A percentile compares a stretch with the other conserved stretches of the same genome.
Evolutionary conservation across 2,797 vertebrate genomes (phyloP).

Genomic region (Hoplostethus atlanticus): DNA sequence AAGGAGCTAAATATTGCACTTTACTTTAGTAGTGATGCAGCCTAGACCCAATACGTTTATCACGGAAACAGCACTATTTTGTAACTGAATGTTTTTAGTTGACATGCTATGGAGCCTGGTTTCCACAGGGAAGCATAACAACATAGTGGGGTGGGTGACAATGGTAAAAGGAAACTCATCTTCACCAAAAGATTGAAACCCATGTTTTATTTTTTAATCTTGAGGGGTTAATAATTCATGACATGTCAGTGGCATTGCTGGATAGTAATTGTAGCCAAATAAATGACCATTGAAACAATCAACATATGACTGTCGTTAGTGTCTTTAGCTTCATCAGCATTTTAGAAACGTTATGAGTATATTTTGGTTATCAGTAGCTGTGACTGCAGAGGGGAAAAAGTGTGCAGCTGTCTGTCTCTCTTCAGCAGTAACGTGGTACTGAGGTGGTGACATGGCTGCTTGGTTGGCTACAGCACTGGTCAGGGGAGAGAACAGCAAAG

Average conservation of each 20-base stretch:
- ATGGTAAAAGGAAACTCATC: background rate
- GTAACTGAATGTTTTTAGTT: background rate
- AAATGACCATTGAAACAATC: no score
- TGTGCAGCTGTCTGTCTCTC: background rate
- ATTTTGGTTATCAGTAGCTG: no score
- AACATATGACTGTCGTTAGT: no score
- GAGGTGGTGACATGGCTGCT: background rate
- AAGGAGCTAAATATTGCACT: no score
- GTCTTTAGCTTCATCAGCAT: background rate
- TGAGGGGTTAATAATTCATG: no score
- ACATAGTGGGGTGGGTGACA: background rate
- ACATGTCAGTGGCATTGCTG: no score
- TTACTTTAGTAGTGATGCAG: background rate
- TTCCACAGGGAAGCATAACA: background rate
- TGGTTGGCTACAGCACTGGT: conserved; percentile 12
- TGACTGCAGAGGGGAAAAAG: background rate
- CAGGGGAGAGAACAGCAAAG: background rate
- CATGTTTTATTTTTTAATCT: no score
- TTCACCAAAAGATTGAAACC: background rate
- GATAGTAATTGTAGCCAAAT: no score
- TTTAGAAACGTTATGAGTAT: no score
- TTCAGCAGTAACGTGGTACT: background rate
- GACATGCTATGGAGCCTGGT: background rate
- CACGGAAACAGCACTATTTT: background rate
- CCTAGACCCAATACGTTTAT: background rate